Evolutionary conservation across 2,888 invertebrate species (phyloP), one percentile per base, ranked within the genome.

Genomic region (Matsumyia berberina): DNA sequence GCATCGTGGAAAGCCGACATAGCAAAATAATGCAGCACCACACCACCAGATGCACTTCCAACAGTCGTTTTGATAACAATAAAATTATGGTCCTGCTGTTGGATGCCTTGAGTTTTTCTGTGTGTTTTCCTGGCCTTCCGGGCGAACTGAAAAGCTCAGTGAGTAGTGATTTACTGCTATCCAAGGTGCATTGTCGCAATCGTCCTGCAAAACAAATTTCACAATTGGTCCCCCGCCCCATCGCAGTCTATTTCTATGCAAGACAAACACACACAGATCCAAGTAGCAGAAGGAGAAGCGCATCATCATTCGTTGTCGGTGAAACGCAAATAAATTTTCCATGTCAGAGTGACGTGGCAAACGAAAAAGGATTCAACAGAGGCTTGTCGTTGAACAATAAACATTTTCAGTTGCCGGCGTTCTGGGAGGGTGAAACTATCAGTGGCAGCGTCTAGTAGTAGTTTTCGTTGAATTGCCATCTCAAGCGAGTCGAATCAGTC

Each of bases 271-370:
- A 31, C 62, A 4, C 39, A 35, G 29, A 42, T n/a, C n/a, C n/a
- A n/a, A n/a, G n/a, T n/a, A n/a, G n/a, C 66, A 73, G 67, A 74
- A 60, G 60, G 74, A 80, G 29, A n/a, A 5, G 9, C n/a, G 55
- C 55, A 55, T 62, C 53, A 42, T 39, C 67, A 55, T 58, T 49
- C 62, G 53, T 46, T 31, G 70, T 69, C 19, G 64, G 72, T 64
- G 73, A 24, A 74, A 60, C 19, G 66, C 79, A 74, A 80, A 80
- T 80, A 67, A 66, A 74, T 60, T 67, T 58, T 58, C 60, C 33
- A 24, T 55, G 53, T 17, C 80, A 51, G 42, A 57, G 46, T 42
- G 37, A 62, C 37, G 37, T 46, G 15, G 37, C 24, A 24, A 24
- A 24, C 24, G 15, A 35, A 55, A 73, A 46, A 49, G 49, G 37